phyloP scores from a whole-genome alignment of 2,113 vertebrate genomes.

The Chaetura pelagica region DNA sequence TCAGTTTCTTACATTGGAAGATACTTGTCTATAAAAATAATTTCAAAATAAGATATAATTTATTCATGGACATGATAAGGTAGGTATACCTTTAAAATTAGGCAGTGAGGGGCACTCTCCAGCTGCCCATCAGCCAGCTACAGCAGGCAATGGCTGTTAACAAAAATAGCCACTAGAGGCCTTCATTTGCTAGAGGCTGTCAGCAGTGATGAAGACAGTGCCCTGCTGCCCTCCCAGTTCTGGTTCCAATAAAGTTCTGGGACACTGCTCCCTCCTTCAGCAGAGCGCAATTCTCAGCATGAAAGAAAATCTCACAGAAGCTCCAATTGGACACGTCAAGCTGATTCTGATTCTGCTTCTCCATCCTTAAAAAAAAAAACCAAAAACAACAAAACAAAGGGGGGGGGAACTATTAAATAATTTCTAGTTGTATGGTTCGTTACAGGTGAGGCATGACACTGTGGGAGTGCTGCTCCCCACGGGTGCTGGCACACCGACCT shows the following conservation, averaged over 20 bases:
- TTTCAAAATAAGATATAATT: not conserved
- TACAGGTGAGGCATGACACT: rapidly evolving
- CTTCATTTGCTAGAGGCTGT: not conserved
- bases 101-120: not conserved
- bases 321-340: not conserved
- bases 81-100: not conserved
- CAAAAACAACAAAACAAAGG: too few relatives aligned
- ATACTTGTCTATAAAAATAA: not conserved
- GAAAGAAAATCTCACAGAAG: not conserved
- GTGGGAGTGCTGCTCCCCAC: rapidly evolving
- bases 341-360: not conserved
- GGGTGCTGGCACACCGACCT: rapidly evolving
- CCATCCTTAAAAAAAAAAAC: not conserved
- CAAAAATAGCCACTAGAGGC: conserved; percentile 9
- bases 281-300: rapidly evolving
- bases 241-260: not conserved
- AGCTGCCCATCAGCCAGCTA: not conserved
- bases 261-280: not conserved
- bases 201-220: not conserved
- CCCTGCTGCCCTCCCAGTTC: not conserved
- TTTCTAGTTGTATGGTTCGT: not conserved
- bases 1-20: not conserved
- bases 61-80: not conserved
- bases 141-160: not conserved
- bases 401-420: not conserved